Evolutionary conservation across 92 coral and sea anemone genomes (phyloP), one percentile per base, ranked within the genome.

Genomic region (Parazoanthus swiftii): DNA sequence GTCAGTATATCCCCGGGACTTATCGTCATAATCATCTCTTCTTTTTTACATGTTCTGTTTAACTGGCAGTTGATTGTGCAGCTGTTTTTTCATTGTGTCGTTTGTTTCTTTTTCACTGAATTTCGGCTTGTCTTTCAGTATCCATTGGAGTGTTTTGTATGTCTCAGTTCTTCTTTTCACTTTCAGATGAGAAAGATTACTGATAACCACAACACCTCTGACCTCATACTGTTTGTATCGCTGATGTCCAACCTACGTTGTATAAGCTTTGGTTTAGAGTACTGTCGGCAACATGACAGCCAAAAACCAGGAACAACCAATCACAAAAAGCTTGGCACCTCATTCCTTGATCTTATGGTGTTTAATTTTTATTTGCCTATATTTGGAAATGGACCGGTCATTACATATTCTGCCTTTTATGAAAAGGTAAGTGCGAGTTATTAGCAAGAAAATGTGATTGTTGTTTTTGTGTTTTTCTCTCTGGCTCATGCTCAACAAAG

Each of bases 351-450:
- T 75, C 90, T 95, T 23, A 90, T 97, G 83, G 93, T 94, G 33
- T 97, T 70, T 81, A 97, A 92, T 77, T 93, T 97, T 70, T 97
- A 97, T 82, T 85, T 97, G 4, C 99, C 99, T 78, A 67, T 97
- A 21, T 95, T 95, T 91, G 96, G 92, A 23, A 97, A 95, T 86
- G 99, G 99, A 13, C 99, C 99, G 21, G 93, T 97, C 14, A 88
- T 97, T 59, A 94, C 94, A 3, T 97, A 91, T 48, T 81, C 92
- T 33, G 92, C 91, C 8, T 97, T 97, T 76, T 91, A 94, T 70
- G 90, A 83, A 86, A 92, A 92, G 95, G 99, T 95, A 84, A 91
- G 81, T 86, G 14, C 3, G 33, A 29, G 33, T 29, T 29, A 29
- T 29, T 29, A 29, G 33, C 6, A 21, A 51, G 59, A 11, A 2